Evolutionary conservation across 64 coral and sea anemone species (phyloP).

Genomic region (Catalaphyllia jardinei): DNA sequence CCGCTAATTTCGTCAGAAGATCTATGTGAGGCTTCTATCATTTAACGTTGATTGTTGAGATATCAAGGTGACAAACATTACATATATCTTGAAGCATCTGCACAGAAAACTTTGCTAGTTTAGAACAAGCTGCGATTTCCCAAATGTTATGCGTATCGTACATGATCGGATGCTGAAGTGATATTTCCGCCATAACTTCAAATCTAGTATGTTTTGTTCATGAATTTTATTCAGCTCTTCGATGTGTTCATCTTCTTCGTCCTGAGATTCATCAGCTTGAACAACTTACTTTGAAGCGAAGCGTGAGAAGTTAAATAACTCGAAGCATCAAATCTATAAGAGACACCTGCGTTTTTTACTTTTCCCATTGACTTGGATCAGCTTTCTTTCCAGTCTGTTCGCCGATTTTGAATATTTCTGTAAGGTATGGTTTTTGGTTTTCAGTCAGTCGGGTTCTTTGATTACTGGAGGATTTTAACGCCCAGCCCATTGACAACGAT

Average conservation of each 20-base stretch:
- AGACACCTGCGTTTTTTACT: slow-evolving; percentile 20
- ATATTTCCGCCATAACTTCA: slow-evolving; percentile 8
- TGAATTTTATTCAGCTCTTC: background rate
- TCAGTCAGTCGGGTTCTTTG: background rate
- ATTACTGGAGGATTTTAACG: background rate
- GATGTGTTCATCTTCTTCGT: background rate
- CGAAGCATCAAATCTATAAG: background rate
- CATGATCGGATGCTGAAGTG: slow-evolving; percentile 34
- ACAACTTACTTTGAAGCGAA: background rate
- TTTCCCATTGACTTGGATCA: slow-evolving; percentile 31
- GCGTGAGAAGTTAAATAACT: slow-evolving; percentile 14
- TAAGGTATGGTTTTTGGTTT: slow-evolving; percentile 28
- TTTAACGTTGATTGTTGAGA: background rate
- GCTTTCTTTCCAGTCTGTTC: slow-evolving; percentile 35
- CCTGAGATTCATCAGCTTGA: background rate
- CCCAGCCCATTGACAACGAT: slow-evolving; percentile 9
- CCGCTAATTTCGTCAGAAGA: background rate
- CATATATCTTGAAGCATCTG: slow-evolving; percentile 31
- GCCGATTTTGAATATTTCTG: slow-evolving; percentile 13
- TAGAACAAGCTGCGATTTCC: slow-evolving; percentile 18
- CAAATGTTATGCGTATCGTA: slow-evolving; percentile 45
- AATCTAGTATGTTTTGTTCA: background rate
- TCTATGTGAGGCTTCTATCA: slow-evolving; percentile 24
- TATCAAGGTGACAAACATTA: slow-evolving; percentile 12
- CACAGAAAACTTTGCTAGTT: slow-evolving; percentile 20